Evolutionary conservation across 2,797 vertebrate species (phyloP).

Genomic region (Sebastiscus albofasciatus): DNA sequence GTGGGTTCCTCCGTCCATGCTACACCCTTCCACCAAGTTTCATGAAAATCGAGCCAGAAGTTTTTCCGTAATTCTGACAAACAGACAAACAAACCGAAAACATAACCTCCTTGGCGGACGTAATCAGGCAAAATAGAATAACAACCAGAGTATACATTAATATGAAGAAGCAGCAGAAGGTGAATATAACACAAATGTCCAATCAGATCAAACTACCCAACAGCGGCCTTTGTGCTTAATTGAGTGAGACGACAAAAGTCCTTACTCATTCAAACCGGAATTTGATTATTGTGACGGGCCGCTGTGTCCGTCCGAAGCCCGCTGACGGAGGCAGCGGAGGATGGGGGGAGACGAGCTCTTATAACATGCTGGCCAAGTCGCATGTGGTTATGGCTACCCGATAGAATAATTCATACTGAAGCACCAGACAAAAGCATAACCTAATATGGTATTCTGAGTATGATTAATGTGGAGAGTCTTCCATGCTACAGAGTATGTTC

Average conservation of each 20-base stretch:
- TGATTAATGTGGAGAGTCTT: conserved; percentile 53
- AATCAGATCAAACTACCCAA: conserved; percentile 40
- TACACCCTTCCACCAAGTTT: neutral
- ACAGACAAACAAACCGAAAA: neutral
- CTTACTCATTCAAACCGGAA: conserved; percentile 55
- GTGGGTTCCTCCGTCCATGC: neutral
- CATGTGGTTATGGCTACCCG: neutral
- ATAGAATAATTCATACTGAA: conserved; percentile 63
- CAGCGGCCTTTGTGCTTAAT: conserved; percentile 58
- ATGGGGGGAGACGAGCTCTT: neutral
- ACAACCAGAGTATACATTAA: neutral
- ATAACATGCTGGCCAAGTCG: conserved; percentile 36
- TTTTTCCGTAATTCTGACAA: neutral
- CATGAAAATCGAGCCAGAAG: neutral
- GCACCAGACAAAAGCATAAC: conserved; percentile 58
- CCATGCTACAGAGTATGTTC: conserved; percentile 13
- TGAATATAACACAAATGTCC: conserved; percentile 33
- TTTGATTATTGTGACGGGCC: conserved; percentile 60
- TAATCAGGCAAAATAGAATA: neutral
- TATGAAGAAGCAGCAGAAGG: neutral
- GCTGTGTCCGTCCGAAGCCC: conserved; percentile 33
- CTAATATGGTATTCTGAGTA: conserved; percentile 44
- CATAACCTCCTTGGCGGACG: accelerated
- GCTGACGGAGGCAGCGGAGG: conserved; percentile 1
- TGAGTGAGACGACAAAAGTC: conserved; percentile 66